Percentiles rank a stretch among this genome's conserved stretches.
Evolutionary conservation across 2,888 invertebrate species (phyloP).

Genomic region (Mythimna lalbum): DNA sequence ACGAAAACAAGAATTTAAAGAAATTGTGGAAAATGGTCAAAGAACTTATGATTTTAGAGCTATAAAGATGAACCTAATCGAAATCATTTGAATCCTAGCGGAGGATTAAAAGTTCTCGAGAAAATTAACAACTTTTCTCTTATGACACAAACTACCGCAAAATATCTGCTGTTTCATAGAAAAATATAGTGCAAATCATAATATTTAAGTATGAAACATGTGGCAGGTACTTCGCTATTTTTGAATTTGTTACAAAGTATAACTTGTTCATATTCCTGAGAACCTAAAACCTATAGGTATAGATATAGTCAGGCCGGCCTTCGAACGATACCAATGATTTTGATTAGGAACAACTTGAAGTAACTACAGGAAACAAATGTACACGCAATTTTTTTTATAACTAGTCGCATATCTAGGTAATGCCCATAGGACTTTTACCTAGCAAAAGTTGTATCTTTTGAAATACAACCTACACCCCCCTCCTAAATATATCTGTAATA

Average conservation of each 20-base stretch:
- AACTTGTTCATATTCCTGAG: conserved; percentile 9
- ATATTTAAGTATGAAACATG: background rate
- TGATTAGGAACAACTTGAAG: background rate
- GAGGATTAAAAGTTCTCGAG: background rate
- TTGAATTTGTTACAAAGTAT: background rate
- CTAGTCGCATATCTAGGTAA: too few species aligned
- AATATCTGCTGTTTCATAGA: background rate
- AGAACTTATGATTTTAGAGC: background rate
- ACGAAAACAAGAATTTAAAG: background rate
- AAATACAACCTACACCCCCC: too few species aligned
- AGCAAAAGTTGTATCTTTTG: too few species aligned
- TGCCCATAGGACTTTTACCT: too few species aligned
- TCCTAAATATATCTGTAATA: too few species aligned
- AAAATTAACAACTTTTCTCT: conserved; percentile 9
- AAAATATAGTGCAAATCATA: background rate
- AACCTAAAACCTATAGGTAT: background rate
- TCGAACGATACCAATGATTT: conserved; percentile 1
- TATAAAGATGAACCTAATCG: background rate
- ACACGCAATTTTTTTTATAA: too few species aligned
- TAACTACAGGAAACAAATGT: background rate
- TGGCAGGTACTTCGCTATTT: background rate
- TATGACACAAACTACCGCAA: background rate
- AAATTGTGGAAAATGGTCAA: background rate
- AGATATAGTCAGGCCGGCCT: background rate
- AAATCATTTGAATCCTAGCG: conserved; percentile 5